Percentiles rank a stretch among this genome's conserved stretches.
Conservation (phyloP, 2,113 vertebrate species). For the Todiramphus saurophagus region DNA sequence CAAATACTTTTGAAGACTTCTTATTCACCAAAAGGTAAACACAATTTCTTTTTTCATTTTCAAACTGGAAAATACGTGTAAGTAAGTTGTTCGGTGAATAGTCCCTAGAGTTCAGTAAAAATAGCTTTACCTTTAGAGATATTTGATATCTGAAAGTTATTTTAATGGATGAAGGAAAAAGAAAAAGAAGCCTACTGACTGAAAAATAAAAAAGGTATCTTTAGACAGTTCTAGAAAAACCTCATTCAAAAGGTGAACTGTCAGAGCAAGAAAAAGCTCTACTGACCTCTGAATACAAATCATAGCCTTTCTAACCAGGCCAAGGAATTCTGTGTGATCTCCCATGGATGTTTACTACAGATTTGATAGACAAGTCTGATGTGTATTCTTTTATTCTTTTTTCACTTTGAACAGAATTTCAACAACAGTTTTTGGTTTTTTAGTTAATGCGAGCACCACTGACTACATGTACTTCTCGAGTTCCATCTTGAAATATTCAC, state of each 20-base stretch:
- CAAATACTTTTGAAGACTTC: slow-evolving; percentile 95
- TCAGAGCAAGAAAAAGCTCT: background rate
- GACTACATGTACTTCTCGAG: background rate
- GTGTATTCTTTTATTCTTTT: background rate
- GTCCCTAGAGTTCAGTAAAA: background rate
- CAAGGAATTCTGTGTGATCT: background rate
- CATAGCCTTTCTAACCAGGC: background rate
- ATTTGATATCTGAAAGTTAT: background rate
- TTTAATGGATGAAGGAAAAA: background rate
- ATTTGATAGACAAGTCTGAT: background rate
- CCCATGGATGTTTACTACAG: accelerated
- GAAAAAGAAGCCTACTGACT: background rate
- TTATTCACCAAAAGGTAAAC: slow-evolving; percentile 97
- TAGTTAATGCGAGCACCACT: background rate
- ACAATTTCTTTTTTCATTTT: background rate
- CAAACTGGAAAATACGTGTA: background rate
- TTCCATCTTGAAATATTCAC: background rate
- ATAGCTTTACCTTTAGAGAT: background rate
- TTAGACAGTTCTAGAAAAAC: background rate
- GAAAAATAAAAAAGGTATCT: background rate
- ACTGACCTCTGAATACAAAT: background rate
- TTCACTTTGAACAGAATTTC: background rate
- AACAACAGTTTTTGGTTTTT: background rate
- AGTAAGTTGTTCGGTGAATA: background rate
- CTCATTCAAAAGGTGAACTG: background rate